phyloP scores from a whole-genome alignment of 2,113 vertebrate species.

The Archilochus colubris region DNA sequence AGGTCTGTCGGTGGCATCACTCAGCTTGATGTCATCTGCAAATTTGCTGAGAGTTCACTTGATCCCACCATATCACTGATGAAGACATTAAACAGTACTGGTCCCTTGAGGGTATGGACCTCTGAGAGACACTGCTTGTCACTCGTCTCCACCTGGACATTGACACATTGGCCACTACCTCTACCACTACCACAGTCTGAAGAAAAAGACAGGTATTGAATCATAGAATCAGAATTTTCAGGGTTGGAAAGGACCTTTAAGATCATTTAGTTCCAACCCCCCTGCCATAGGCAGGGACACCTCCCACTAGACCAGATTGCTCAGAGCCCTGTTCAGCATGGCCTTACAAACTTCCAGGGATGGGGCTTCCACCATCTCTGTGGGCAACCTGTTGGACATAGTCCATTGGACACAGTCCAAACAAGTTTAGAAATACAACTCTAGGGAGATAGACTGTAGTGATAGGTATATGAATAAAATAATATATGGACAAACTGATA shows the following conservation, averaged over 20 bases:
- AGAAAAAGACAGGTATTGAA: not conserved
- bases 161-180: not conserved
- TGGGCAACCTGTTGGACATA: no score
- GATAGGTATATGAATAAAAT: not conserved
- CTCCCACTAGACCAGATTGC: no score
- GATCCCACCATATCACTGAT: not conserved
- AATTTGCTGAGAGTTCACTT: not conserved
- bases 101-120: not conserved
- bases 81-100: not conserved
- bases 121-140: no score
- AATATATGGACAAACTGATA: not conserved
- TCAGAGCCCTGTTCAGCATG: no score
- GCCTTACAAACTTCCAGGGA: no score
- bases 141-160: no score
- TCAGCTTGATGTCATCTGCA: not conserved
- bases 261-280: no score
- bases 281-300: no score
- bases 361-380: no score
- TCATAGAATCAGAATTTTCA: no score
- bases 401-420: not conserved
- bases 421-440: not conserved
- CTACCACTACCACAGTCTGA: not conserved
- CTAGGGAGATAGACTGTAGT: not conserved
- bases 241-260: no score
- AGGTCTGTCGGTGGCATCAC: not conserved